These are phyloP conservation scores for Acrocephalus arundinaceus DNA, from an alignment of 2,113 vertebrate species.

Conservation along the genomic window DNA sequence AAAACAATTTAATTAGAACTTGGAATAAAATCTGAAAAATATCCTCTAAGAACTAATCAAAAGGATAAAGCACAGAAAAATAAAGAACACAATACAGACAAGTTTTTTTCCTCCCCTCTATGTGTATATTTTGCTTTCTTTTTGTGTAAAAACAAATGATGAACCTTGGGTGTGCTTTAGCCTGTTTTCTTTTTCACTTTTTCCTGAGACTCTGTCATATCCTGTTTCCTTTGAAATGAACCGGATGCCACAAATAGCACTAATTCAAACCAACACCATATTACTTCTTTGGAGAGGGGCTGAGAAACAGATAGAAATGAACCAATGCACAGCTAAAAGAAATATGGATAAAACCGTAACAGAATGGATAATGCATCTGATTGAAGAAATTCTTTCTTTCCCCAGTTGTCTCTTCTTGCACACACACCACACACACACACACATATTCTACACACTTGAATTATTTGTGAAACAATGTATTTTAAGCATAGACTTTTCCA, in stretches of 20 bases:
- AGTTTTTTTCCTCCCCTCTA: neutral
- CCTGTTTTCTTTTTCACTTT: neutral
- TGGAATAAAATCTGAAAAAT: neutral
- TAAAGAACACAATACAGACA: neutral
- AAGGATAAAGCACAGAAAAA: neutral
- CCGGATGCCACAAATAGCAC: neutral
- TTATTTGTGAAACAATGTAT: slow-evolving; percentile 74
- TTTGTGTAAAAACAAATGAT: neutral
- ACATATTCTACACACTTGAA: slow-evolving; percentile 47
- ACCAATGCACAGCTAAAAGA: neutral
- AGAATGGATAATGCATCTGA: slow-evolving; percentile 15
- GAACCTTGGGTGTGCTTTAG: slow-evolving; percentile 9
- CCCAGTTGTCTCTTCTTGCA: neutral
- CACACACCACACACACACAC: neutral
- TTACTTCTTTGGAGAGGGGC: neutral
- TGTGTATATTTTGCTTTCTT: neutral
- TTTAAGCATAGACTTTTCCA: slow-evolving; percentile 72
- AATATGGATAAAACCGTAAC: slow-evolving; percentile 32
- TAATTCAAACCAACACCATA: neutral
- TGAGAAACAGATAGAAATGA: neutral
- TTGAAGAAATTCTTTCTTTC: slow-evolving; percentile 47
- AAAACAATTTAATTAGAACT: neutral
- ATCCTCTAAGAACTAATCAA: neutral
- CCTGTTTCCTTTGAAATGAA: neutral
- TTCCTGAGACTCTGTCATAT: neutral